phyloP scores from a whole-genome alignment of 2,888 invertebrate genomes.

The Polietes domitor region DNA sequence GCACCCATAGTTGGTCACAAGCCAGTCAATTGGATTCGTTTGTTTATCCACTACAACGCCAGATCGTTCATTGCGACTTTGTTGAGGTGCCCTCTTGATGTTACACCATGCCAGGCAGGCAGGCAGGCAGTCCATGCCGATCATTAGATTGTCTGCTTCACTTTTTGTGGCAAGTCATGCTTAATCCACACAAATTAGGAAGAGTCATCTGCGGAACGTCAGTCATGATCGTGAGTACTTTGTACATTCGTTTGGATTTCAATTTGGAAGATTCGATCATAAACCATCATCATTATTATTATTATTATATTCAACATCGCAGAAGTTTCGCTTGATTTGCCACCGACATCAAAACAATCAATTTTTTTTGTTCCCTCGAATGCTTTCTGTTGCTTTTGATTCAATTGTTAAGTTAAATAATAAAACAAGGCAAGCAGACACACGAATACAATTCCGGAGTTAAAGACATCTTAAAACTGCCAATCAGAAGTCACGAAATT shows the following conservation, averaged over 20 bases:
- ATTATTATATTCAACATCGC: neutral
- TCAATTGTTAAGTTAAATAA: neutral
- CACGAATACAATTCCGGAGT: neutral
- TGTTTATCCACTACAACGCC: neutral
- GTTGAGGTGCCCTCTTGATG: neutral
- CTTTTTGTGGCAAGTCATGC: neutral
- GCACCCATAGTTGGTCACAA: neutral
- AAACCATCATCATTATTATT: neutral
- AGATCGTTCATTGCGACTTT: neutral
- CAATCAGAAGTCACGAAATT: neutral
- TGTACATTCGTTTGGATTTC: neutral
- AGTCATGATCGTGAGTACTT: neutral
- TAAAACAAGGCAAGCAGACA: neutral
- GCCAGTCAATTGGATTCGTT: neutral
- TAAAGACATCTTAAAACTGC: neutral
- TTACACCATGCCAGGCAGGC: neutral
- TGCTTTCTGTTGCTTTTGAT: neutral
- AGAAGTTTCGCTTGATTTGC: neutral
- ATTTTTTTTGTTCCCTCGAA: neutral
- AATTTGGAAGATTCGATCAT: neutral
- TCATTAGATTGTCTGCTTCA: neutral
- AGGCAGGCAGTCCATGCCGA: too few relatives aligned
- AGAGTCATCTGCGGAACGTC: neutral
- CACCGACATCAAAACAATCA: neutral
- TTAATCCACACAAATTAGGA: slow-evolving; percentile 1